Percentiles rank a stretch among this genome's conserved stretches.
Conservation (phyloP, 2,113 vertebrate species). For the Leucosticte australis region DNA sequence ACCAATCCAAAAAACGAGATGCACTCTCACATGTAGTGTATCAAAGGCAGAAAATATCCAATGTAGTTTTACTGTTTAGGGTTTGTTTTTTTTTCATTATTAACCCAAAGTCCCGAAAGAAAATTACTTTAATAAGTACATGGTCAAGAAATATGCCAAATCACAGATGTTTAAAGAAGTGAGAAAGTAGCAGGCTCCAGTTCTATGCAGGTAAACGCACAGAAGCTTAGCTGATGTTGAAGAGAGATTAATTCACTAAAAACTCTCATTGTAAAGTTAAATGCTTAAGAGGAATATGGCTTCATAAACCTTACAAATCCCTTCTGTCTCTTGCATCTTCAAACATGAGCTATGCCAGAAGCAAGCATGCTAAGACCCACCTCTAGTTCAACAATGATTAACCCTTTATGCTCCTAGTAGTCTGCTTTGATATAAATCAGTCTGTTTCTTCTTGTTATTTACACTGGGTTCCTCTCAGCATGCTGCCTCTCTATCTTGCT, state of each 20-base stretch:
- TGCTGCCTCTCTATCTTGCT: fast-evolving
- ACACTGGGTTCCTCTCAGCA: not conserved
- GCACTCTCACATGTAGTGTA: fast-evolving
- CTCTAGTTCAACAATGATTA: not conserved
- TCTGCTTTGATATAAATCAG: not conserved
- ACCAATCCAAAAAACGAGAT: not conserved
- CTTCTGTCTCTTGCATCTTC: not conserved
- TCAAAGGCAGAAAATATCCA: not conserved
- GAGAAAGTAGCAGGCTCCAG: not conserved
- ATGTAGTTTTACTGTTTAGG: not conserved
- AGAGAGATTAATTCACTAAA: not conserved
- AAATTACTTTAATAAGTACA: not conserved
- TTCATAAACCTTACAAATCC: not conserved
- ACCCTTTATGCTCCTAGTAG: not conserved
- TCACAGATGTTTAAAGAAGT: not conserved
- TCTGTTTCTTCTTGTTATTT: not conserved
- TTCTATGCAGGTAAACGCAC: not conserved
- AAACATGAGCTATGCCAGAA: not conserved
- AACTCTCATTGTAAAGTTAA: not conserved
- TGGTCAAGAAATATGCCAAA: not conserved
- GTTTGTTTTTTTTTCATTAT: not conserved
- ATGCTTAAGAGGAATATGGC: not conserved
- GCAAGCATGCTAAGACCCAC: not conserved
- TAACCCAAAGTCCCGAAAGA: not conserved
- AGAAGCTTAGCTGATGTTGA: not conserved